phyloP scores from a whole-genome alignment of 64 coral and sea anemone species.

The Orbicella faveolata region DNA sequence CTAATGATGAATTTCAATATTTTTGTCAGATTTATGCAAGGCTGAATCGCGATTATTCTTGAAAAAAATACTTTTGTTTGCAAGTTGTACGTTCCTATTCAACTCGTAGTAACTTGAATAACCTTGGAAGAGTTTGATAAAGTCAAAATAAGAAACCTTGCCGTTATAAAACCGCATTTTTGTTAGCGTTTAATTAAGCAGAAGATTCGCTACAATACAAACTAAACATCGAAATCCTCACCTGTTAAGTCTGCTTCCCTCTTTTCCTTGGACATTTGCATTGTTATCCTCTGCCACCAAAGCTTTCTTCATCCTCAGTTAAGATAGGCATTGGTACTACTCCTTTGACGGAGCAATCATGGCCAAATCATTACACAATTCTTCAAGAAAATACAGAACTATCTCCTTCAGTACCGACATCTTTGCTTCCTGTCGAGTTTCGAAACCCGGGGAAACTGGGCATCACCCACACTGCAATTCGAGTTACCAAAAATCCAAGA shows the following conservation, averaged over 20 bases:
- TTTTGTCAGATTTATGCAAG: neutral
- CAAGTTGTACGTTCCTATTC: neutral
- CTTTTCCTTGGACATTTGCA: slow-evolving; percentile 37
- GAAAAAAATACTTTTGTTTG: neutral
- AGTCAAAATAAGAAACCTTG: neutral
- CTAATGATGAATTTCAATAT: slow-evolving; percentile 13
- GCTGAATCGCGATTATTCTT: neutral
- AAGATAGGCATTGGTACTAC: slow-evolving; percentile 43
- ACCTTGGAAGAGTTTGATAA: neutral
- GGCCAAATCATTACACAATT: neutral
- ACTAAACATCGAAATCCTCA: neutral
- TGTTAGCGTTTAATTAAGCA: neutral
- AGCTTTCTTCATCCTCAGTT: slow-evolving; percentile 43
- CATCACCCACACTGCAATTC: slow-evolving; percentile 17
- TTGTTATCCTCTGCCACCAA: slow-evolving; percentile 39
- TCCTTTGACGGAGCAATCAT: slow-evolving; percentile 17
- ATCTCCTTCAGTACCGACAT: slow-evolving; percentile 28
- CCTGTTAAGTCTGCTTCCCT: slow-evolving; percentile 50
- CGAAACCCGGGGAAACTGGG: slow-evolving; percentile 17
- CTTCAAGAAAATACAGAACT: slow-evolving; percentile 46
- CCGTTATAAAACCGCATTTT: neutral
- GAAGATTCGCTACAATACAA: slow-evolving; percentile 23
- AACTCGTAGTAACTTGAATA: neutral
- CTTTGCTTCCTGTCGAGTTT: slow-evolving; percentile 49
- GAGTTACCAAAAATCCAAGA: slow-evolving; percentile 46